Percentiles rank a stretch among this genome's conserved stretches.
These are phyloP conservation scores for Melanotus villosus DNA, from an alignment of 2,888 invertebrate genomes.

Conservation along the genomic window DNA sequence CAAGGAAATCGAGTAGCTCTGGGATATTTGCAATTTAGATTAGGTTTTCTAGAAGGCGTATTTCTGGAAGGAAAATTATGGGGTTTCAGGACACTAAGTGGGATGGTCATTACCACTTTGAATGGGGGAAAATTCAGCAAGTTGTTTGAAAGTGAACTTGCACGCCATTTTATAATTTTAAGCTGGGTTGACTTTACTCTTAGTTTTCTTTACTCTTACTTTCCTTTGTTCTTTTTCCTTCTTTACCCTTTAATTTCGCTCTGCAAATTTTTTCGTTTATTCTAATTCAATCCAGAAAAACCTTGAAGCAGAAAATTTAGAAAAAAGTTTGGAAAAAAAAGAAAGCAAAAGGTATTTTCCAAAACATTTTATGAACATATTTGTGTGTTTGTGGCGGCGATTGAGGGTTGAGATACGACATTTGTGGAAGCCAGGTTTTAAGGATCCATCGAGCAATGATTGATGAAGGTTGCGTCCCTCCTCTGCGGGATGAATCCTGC, in stretches of 20 bases:
- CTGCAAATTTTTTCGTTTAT: no score
- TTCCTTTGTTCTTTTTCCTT: no score
- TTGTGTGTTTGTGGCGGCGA: slow-evolving; percentile 9
- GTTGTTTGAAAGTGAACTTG: neutral
- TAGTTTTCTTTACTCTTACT: no score
- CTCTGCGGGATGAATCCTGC: slow-evolving; percentile 38
- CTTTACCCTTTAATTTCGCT: no score
- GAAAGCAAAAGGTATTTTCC: neutral
- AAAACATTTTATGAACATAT: slow-evolving; percentile 7
- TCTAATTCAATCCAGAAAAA: no score
- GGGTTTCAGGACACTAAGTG: slow-evolving; percentile 1
- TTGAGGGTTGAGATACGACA: slow-evolving; percentile 29
- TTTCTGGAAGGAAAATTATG: slow-evolving; percentile 3
- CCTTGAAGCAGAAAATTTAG: no score
- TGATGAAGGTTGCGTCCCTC: slow-evolving; percentile 48
- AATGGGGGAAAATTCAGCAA: slow-evolving; percentile 2
- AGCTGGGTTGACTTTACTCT: no score
- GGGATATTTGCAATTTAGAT: slow-evolving; percentile 8
- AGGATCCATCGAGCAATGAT: slow-evolving; percentile 44
- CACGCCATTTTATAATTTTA: neutral
- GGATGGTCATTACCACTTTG: slow-evolving; percentile 11
- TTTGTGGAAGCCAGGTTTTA: slow-evolving; percentile 38
- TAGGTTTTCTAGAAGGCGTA: slow-evolving; percentile 11
- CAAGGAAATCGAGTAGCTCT: neutral
- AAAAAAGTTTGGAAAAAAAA: no score